Conservation (phyloP, 1,140 invertebrate genomes). For the Heliconius himera region DNA sequence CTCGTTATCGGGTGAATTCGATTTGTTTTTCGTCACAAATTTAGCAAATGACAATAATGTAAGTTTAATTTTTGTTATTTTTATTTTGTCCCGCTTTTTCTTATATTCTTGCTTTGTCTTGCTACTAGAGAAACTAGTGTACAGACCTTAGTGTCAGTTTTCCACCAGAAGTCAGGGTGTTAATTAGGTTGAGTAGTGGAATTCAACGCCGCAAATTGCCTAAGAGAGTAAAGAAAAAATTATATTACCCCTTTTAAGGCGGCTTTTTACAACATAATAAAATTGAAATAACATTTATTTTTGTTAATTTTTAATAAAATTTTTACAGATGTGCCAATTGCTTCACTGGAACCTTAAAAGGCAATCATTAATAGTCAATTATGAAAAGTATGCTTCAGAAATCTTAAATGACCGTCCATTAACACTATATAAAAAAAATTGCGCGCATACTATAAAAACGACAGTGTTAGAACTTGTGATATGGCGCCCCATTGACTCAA, state of each 20-base stretch:
- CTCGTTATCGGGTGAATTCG: slow-evolving; percentile 11
- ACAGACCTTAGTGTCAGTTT: too few relatives aligned
- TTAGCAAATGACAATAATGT: slow-evolving; percentile 40
- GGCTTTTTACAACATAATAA: too few relatives aligned
- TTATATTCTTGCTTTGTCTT: too few relatives aligned
- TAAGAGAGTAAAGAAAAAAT: too few relatives aligned
- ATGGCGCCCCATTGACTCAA: slow-evolving; percentile 41
- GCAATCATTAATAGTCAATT: slow-evolving; percentile 40
- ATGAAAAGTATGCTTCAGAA: slow-evolving; percentile 18
- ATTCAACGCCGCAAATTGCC: too few relatives aligned
- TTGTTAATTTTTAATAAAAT: too few relatives aligned
- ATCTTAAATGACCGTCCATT: slow-evolving; percentile 21
- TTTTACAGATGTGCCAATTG: slow-evolving; percentile 39
- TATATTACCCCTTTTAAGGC: too few relatives aligned
- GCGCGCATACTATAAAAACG: slow-evolving; percentile 29
- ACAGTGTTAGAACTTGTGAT: slow-evolving; percentile 40
- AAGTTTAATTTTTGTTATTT: slow-evolving; percentile 22
- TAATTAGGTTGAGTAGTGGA: too few relatives aligned
- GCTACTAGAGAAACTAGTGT: too few relatives aligned
- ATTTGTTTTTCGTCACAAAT: slow-evolving; percentile 39
- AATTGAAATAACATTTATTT: too few relatives aligned
- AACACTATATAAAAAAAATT: slow-evolving; percentile 35
- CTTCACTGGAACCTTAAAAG: slow-evolving; percentile 33
- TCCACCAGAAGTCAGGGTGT: too few relatives aligned
- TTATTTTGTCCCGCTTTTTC: too few relatives aligned